These are phyloP conservation scores for Solea senegalensis DNA, from an alignment of 2,113 vertebrate species.

Conservation along the genomic window DNA sequence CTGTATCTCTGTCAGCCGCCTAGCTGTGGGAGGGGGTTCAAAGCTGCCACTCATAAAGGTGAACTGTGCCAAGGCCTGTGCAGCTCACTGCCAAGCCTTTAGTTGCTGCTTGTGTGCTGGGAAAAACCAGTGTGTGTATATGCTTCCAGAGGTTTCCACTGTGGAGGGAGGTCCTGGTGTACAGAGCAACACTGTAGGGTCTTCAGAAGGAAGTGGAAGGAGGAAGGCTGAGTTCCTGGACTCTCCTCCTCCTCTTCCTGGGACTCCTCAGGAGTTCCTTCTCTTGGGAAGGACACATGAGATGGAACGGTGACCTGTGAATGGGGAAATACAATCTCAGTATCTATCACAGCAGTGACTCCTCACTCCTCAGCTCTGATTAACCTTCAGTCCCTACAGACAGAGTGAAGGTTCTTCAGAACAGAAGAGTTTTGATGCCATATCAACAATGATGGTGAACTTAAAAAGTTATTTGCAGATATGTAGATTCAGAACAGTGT, in stretches of 20 bases:
- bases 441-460: too few species aligned
- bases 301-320: neutral
- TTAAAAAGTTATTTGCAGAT: too few species aligned
- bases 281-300: neutral
- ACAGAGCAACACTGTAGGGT: constrained; percentile 2
- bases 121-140: constrained; percentile 36
- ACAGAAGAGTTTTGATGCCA: too few species aligned
- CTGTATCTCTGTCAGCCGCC: constrained; percentile 37
- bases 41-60: constrained; percentile 75
- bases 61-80: constrained; percentile 75
- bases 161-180: constrained; percentile 14
- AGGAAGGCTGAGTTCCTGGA: neutral
- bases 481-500: too few species aligned
- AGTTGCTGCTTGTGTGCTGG: constrained; percentile 41
- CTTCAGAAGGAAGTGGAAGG: constrained; percentile 1
- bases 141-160: constrained; percentile 50
- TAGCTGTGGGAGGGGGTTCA: constrained; percentile 61
- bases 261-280: neutral
- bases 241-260: neutral
- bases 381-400: too few species aligned
- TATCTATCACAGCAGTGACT: constrained; percentile 1
- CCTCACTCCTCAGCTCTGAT: neutral
- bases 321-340: neutral
- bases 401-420: too few species aligned
- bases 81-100: constrained; percentile 66